Percentiles rank a stretch among this genome's conserved stretches.
Evolutionary conservation across 2,888 invertebrate species (phyloP).

Genomic region (Perithous albicinctus): DNA sequence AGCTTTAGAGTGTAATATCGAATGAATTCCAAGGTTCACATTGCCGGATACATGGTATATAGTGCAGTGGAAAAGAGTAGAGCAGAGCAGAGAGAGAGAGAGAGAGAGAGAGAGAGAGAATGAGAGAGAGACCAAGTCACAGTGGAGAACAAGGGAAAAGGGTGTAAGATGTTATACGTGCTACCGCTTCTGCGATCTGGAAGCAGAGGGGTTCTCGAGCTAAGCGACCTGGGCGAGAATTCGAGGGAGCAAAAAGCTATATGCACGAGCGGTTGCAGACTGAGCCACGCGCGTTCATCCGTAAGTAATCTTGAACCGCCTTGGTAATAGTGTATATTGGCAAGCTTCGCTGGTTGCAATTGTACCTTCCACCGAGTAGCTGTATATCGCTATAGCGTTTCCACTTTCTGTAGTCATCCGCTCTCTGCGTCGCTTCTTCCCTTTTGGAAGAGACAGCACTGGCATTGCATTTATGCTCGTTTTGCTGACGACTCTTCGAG

Average conservation of each 20-base stretch:
- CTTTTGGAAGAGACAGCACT: not conserved
- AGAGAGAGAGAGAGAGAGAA: not conserved
- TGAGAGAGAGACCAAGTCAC: not conserved
- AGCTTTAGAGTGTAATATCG: conserved; percentile 47
- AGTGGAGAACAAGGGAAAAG: not conserved
- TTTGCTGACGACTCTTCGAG: not conserved
- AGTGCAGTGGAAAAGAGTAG: not conserved
- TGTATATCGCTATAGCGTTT: conserved; percentile 3
- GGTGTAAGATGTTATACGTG: conserved; percentile 34
- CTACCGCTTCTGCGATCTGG: conserved; percentile 15
- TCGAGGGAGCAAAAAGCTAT: conserved; percentile 15
- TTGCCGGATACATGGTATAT: conserved; percentile 41
- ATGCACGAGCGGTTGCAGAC: conserved; percentile 40
- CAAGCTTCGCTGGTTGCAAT: conserved; percentile 32
- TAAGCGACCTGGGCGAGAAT: conserved; percentile 21
- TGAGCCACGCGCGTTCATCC: conserved; percentile 45
- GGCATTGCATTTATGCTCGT: not conserved
- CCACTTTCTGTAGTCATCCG: not conserved
- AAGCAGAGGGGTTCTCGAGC: not conserved
- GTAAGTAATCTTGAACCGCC: conserved; percentile 39
- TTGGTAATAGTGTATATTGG: conserved; percentile 45
- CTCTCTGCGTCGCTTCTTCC: not conserved
- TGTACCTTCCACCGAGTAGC: conserved; percentile 7
- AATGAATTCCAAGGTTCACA: conserved; percentile 57
- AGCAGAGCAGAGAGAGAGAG: not conserved